Evolutionary conservation across 2,797 vertebrate species (phyloP).

Genomic region (Sciaenops ocellatus): DNA sequence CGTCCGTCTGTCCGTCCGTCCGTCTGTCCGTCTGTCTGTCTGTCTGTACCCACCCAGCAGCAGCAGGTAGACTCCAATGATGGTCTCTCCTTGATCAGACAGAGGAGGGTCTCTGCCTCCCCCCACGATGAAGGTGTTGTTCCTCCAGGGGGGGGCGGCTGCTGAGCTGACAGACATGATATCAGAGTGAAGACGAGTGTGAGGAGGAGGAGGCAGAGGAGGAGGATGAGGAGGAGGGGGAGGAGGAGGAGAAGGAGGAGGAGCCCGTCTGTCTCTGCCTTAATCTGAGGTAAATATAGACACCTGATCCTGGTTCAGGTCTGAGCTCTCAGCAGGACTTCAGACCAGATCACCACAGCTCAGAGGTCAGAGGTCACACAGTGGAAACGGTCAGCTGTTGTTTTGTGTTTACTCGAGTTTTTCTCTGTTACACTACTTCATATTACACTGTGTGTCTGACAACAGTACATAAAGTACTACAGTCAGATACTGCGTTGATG

Average conservation of each 20-base stretch:
- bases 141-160: conserved; percentile 77
- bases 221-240: conserved; percentile 51
- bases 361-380: conserved; percentile 7
- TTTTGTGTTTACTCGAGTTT: no score
- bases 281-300: conserved; percentile 68
- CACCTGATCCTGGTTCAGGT: conserved; percentile 54
- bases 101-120: conserved; percentile 79
- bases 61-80: conserved; percentile 87
- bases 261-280: neutral
- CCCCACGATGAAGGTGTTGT: conserved; percentile 83
- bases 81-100: conserved; percentile 87
- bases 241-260: conserved; percentile 43
- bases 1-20: neutral
- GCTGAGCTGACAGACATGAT: conserved; percentile 26
- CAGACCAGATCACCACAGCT: neutral
- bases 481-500: no score
- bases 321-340: conserved; percentile 6
- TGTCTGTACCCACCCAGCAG: conserved; percentile 74
- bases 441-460: no score
- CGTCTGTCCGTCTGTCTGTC: conserved; percentile 1
- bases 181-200: conserved; percentile 59
- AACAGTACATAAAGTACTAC: no score
- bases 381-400: no score
- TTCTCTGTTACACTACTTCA: no score
- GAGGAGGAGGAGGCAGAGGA: conserved; percentile 45